Conservation (phyloP, 2,888 invertebrate species). For the Tenthredo distinguenda region DNA sequence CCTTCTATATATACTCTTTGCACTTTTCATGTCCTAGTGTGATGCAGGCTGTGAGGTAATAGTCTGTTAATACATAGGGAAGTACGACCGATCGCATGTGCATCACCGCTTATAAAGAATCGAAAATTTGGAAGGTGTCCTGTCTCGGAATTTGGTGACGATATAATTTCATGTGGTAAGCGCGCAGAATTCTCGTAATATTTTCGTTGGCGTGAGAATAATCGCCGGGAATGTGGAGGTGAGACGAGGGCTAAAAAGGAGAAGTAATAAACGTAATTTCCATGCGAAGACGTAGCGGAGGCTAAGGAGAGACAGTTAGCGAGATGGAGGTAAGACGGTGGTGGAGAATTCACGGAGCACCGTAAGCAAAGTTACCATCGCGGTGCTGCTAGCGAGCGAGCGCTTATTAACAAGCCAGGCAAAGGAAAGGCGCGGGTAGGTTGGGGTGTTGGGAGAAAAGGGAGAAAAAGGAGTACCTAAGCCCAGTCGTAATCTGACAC, state of each 20-base stretch:
- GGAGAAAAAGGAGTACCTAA: constrained; percentile 35
- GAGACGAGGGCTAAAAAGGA: constrained; percentile 13
- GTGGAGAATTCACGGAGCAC: constrained; percentile 37
- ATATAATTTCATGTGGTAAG: not conserved
- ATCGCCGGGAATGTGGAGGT: not conserved
- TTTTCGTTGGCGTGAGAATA: constrained; percentile 37
- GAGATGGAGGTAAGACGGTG: constrained; percentile 32
- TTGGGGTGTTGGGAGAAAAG: not conserved
- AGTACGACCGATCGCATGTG: not conserved
- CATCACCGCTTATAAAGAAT: not conserved
- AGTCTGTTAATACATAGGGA: not conserved
- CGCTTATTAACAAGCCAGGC: constrained; percentile 45
- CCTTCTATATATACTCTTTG: not conserved
- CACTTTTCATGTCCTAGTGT: not conserved
- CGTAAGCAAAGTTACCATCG: constrained; percentile 47
- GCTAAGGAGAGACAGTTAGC: constrained; percentile 42
- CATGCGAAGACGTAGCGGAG: constrained; percentile 37
- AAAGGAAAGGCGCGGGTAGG: constrained; percentile 21
- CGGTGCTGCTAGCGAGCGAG: constrained; percentile 26
- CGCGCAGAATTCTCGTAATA: constrained; percentile 15
- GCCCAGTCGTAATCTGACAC: constrained; percentile 51
- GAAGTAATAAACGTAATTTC: constrained; percentile 44
- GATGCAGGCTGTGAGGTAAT: constrained; percentile 1
- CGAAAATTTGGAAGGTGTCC: not conserved
- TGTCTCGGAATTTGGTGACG: not conserved